Evolutionary conservation across 92 coral and sea anemone genomes (phyloP), one percentile per base, ranked within the genome.

Genomic region (Parazoanthus swiftii): DNA sequence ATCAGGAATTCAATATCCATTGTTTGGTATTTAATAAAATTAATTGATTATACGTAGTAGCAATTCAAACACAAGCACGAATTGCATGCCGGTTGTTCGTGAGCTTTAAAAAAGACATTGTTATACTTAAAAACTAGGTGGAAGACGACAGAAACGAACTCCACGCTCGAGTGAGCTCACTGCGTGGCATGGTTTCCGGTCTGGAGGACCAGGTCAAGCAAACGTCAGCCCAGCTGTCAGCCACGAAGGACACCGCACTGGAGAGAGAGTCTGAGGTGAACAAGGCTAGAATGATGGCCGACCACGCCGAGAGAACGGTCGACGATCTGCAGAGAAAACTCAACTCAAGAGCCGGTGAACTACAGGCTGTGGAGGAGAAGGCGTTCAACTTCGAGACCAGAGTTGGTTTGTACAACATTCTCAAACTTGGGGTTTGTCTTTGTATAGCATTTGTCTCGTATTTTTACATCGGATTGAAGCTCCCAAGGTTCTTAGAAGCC

Each of bases 261-360:
- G 99, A 95, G 88, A 91, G 82, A 80, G 99, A 97, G 77, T 91
- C 96, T 23, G 96, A 95, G 89, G 94, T 94, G 1, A 95, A 89
- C 90, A 93, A 93, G 76, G 96, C 90, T 86, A 89, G 92, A 38
- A 76, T 97, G 43, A 88, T 92, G 86, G 94, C 94, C 63, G 99
- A 97, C 76, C 99, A 97, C 84, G 95, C 97, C 25, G 96, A 97
- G 76, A 92, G 99, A 81, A 89, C 99, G 21, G 95, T 92, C 2
- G 99, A 97, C 59, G 99, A 97, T 91, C 92, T 89, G 89, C 95
- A 97, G 86, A 91, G 99, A 67, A 93, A 95, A 76, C 94, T 97
- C 80, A 90, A 73, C 51, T 91, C 97, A 37, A 92, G 91, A 50
- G 98, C 96, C 6, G 98, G 98, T 1, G 98, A 95, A 59, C 89